phyloP scores from a whole-genome alignment of 2,888 invertebrate genomes.

The Acronicta alni region DNA sequence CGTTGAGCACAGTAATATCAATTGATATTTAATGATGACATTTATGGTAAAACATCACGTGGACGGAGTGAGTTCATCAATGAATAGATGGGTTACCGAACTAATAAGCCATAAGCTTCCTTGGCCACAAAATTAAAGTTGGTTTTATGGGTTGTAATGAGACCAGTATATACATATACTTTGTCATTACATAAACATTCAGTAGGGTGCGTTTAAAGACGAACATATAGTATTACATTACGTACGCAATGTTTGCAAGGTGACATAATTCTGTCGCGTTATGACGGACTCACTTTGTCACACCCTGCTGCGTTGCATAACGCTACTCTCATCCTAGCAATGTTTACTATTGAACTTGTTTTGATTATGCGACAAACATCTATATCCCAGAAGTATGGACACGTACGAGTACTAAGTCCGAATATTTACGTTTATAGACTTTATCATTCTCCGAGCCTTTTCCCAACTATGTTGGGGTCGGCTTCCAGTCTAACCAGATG shows the following conservation, averaged over 20 bases:
- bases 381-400: slow-evolving; percentile 7
- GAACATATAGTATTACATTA: slow-evolving; percentile 4
- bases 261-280: slow-evolving; percentile 29
- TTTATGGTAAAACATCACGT: slow-evolving; percentile 25
- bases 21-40: slow-evolving; percentile 21
- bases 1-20: slow-evolving; percentile 27
- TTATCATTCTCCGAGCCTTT: no score
- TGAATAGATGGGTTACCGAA: slow-evolving; percentile 40
- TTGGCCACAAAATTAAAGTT: slow-evolving; percentile 20
- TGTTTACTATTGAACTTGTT: slow-evolving; percentile 47
- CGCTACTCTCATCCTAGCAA: slow-evolving; percentile 38
- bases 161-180: slow-evolving; percentile 21
- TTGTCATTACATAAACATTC: slow-evolving; percentile 3
- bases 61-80: slow-evolving; percentile 7
- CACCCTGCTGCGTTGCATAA: slow-evolving; percentile 46
- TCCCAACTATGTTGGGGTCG: no score
- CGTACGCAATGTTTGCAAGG: slow-evolving; percentile 25
- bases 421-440: slow-evolving; percentile 41
- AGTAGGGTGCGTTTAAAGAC: slow-evolving; percentile 3
- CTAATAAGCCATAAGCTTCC: slow-evolving; percentile 45
- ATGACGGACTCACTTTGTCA: slow-evolving; percentile 28
- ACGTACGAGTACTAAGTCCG: no score
- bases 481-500: no score
- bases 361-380: slow-evolving; percentile 24
- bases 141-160: slow-evolving; percentile 28